These are phyloP conservation scores for Rhegmatorhina hoffmannsi DNA, from an alignment of 2,113 vertebrate species.

Conservation along the genomic window DNA sequence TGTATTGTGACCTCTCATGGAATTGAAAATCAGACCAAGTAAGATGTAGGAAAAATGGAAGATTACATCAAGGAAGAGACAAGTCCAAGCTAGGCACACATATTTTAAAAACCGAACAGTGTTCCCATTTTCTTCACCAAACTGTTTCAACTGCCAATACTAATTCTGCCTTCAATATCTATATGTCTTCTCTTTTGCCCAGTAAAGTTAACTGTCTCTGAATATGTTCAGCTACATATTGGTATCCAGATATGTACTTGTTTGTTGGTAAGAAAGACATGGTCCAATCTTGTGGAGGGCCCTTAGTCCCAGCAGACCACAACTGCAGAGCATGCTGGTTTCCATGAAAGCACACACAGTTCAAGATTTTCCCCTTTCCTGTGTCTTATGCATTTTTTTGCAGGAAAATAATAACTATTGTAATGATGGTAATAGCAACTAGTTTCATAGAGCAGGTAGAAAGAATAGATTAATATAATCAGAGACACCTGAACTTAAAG, in stretches of 20 bases:
- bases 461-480: background rate
- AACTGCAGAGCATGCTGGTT: background rate
- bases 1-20: background rate
- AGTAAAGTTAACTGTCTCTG: background rate
- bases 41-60: background rate
- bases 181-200: background rate
- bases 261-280: background rate
- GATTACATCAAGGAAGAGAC: background rate
- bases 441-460: background rate
- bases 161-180: background rate
- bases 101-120: background rate
- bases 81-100: fast-evolving
- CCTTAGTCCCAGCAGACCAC: background rate
- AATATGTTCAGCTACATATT: background rate
- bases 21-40: background rate
- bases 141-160: background rate
- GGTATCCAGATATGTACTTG: background rate
- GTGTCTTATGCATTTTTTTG: background rate
- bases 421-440: background rate
- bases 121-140: background rate
- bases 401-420: background rate
- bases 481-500: background rate
- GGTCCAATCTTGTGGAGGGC: background rate
- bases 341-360: background rate
- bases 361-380: background rate